A percentile compares a stretch with the other conserved stretches of the same genome.
phyloP scores from a whole-genome alignment of 2,888 invertebrate genomes.

The Aspidiotus rigidus region DNA sequence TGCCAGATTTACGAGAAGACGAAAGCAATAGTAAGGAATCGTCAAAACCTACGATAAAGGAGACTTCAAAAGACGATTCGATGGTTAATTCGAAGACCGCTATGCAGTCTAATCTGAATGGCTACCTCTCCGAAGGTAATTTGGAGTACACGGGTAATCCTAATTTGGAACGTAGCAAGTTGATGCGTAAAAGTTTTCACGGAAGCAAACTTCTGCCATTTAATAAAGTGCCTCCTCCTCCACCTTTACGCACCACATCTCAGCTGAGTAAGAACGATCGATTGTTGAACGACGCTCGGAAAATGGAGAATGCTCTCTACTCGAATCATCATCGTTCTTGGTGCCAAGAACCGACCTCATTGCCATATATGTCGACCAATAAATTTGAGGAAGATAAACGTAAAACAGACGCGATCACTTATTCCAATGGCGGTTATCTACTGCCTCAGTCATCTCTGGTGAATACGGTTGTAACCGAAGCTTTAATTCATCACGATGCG shows the following conservation, averaged over 20 bases:
- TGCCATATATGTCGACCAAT: slow-evolving; percentile 51
- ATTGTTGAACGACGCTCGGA: slow-evolving; percentile 37
- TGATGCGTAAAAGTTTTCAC: slow-evolving; percentile 83
- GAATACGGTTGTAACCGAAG: slow-evolving; percentile 66
- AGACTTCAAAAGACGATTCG: slow-evolving; percentile 54
- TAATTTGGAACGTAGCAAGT: slow-evolving; percentile 71
- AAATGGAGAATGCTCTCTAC: slow-evolving; percentile 21
- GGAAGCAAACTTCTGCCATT: slow-evolving; percentile 73
- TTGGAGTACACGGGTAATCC: slow-evolving; percentile 70
- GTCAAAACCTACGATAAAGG: slow-evolving; percentile 41
- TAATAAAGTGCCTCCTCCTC: slow-evolving; percentile 75
- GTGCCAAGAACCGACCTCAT: slow-evolving; percentile 51
- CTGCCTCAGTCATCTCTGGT: slow-evolving; percentile 37
- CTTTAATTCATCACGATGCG: slow-evolving; percentile 67
- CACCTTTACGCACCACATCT: slow-evolving; percentile 77
- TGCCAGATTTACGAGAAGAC: slow-evolving; percentile 82
- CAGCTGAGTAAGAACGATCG: slow-evolving; percentile 57
- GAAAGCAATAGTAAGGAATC: slow-evolving; percentile 43
- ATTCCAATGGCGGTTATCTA: slow-evolving; percentile 47
- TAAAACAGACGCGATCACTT: slow-evolving; percentile 44
- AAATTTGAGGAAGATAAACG: slow-evolving; percentile 46
- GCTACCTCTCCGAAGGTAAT: slow-evolving; percentile 79
- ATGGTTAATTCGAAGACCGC: slow-evolving; percentile 49
- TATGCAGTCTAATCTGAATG: slow-evolving; percentile 57
- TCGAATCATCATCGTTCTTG: slow-evolving; percentile 34